Base-by-base conservation (phyloP, 2,888 invertebrate genomes). In the Nasonovia ribisnigri region DNA sequence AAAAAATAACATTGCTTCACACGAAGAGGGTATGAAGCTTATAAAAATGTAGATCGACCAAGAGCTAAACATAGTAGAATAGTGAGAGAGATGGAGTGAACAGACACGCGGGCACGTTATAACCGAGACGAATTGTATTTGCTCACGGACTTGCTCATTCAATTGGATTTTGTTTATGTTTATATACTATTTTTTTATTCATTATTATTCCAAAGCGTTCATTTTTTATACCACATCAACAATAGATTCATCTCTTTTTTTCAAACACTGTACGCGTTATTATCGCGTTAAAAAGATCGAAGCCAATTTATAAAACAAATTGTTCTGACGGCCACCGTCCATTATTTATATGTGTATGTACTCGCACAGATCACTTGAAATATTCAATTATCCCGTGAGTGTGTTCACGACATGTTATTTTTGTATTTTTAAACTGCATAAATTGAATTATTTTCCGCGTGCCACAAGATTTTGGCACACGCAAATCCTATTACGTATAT, bases 111-210 rank as follows among this genome's bases (percentile, higher is more conserved):
- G 90, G 93, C 93, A 93, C 93, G 93, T 93, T 93, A 93, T 93
- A 90, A 93, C 93, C 93, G 93, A 90, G 87, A 93, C 93, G 93
- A 93, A 93, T 93, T 93, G 93, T 93, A 93, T 93, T 93, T 93
- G 90, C 93, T 93, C 93, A 93, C 93, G 93, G 93, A 93, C 93
- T 87, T 48, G 86, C 90, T 87, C n/a, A 90, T 93, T 93, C 90
- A 93, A 93, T 93, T 93, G 93, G 86, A 93, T 93, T 93, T 93
- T 93, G 93, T 93, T 93, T 93, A 90, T 93, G 93, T 93, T 93
- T 90, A 93, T 93, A 93, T 36, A 90, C 86, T 86, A 51, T 88
- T 92, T 92, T 90, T 90, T 43, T 92, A 51, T 93, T 93, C 57
- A 90, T 93, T 90, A 93, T 93, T 86, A 90, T 93, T 93, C 90